Conservation (phyloP, 2,797 vertebrate genomes). For the Crenichthys baileyi region DNA sequence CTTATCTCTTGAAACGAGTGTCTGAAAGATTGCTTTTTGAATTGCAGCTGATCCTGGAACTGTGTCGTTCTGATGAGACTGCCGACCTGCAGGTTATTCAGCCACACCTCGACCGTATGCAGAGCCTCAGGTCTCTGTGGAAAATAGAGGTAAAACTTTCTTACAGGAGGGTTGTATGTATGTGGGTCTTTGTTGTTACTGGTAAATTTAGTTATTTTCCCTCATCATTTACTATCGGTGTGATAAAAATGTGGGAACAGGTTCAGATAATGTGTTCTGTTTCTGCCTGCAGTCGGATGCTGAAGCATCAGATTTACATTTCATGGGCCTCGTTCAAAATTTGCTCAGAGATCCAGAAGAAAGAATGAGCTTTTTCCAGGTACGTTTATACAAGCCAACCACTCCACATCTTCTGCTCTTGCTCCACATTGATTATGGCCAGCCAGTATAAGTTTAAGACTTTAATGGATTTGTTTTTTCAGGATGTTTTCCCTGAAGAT, state of each 20-base stretch:
- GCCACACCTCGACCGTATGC: constrained; percentile 77
- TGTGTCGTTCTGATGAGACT: constrained; percentile 72
- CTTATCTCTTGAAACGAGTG: too few species aligned
- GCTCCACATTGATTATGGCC: neutral
- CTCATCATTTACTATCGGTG: neutral
- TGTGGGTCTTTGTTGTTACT: neutral
- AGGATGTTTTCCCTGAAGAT: constrained; percentile 83
- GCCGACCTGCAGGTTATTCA: constrained; percentile 67
- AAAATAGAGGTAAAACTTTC: constrained; percentile 53
- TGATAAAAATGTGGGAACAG: neutral
- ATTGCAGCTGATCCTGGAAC: constrained; percentile 73
- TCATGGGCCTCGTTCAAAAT: constrained; percentile 76
- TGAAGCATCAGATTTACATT: constrained; percentile 75
- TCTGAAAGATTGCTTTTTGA: constrained; percentile 6
- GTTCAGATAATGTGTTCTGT: neutral
- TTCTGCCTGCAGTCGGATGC: constrained; percentile 46
- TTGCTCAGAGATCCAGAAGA: constrained; percentile 72
- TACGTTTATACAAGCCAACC: constrained; percentile 13
- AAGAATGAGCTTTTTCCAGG: constrained; percentile 73
- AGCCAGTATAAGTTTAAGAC: neutral
- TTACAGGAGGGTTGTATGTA: neutral
- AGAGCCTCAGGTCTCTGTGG: constrained; percentile 72
- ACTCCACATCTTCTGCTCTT: neutral
- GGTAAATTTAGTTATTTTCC: neutral
- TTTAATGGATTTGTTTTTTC: constrained; percentile 4